A percentile compares a stretch with the other conserved stretches of the same genome.
These are phyloP conservation scores for Drosophila formosana DNA, from an alignment of 2,888 invertebrate species.

Conservation along the genomic window DNA sequence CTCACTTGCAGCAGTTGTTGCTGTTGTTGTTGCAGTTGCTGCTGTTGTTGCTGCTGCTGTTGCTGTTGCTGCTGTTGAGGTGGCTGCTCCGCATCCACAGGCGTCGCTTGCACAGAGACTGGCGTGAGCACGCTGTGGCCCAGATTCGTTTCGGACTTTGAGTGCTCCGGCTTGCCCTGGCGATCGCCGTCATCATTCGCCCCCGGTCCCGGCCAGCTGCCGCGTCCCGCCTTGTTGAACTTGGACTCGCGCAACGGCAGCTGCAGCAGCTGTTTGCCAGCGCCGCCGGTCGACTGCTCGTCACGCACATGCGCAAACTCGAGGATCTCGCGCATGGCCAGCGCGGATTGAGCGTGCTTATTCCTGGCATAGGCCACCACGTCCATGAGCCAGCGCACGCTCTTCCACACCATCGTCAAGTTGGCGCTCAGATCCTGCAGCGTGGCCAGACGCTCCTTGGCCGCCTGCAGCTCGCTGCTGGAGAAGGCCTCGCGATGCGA, in stretches of 20 bases:
- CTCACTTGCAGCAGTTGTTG: slow-evolving; percentile 69
- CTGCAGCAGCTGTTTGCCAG: slow-evolving; percentile 79
- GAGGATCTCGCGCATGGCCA: slow-evolving; percentile 83
- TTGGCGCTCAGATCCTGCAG: slow-evolving; percentile 94
- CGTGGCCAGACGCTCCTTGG: slow-evolving; percentile 93
- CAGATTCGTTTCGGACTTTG: slow-evolving; percentile 92
- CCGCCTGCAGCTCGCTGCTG: slow-evolving; percentile 92
- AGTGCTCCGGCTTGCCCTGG: slow-evolving; percentile 88
- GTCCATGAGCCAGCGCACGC: slow-evolving; percentile 98
- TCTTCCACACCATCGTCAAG: slow-evolving; percentile 96
- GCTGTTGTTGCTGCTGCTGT: slow-evolving; percentile 30
- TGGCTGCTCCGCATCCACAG: slow-evolving; percentile 20
- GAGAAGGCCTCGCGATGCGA: slow-evolving; percentile 98
- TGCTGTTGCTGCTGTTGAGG: slow-evolving; percentile 37
- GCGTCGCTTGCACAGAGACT: slow-evolving; percentile 25
- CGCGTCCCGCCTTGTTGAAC: slow-evolving; percentile 90
- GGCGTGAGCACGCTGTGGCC: slow-evolving; percentile 68
- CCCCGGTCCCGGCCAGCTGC: slow-evolving; percentile 94
- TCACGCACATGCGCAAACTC: slow-evolving; percentile 77
- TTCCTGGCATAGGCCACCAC: slow-evolving; percentile 97
- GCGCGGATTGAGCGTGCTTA: slow-evolving; percentile 86
- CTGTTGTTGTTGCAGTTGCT: slow-evolving; percentile 40
- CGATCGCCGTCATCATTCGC: slow-evolving; percentile 59
- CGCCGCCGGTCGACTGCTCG: slow-evolving; percentile 44
- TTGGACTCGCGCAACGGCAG: slow-evolving; percentile 88